Percentiles rank a stretch among this genome's conserved stretches.
phyloP scores from a whole-genome alignment of 2,797 vertebrate species.

The Premnoplex brunnescens region DNA sequence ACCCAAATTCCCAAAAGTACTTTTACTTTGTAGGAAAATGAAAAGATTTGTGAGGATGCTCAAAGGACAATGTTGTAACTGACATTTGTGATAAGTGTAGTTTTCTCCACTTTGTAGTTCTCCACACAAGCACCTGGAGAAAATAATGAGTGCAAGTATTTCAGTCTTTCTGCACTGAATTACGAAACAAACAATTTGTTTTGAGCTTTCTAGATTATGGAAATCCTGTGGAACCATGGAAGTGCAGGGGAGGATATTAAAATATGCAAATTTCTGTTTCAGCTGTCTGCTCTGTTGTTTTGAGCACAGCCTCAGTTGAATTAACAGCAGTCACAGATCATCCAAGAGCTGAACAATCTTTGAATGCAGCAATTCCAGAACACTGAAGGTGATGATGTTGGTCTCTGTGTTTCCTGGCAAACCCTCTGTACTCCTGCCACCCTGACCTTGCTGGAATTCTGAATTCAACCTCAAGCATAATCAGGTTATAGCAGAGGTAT shows the following conservation, averaged over 20 bases:
- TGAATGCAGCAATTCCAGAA: background rate
- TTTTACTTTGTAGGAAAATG: background rate
- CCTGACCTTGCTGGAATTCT: background rate
- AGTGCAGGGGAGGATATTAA: background rate
- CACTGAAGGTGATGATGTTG: background rate
- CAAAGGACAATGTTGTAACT: background rate
- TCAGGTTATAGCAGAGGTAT: background rate
- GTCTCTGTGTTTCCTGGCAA: background rate
- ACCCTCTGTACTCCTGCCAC: background rate
- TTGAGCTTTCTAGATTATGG: background rate
- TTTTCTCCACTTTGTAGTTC: background rate
- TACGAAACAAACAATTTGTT: background rate
- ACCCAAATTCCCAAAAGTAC: background rate
- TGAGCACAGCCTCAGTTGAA: background rate
- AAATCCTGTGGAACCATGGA: background rate
- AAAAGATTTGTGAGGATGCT: background rate
- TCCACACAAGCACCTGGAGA: background rate
- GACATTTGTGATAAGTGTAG: background rate
- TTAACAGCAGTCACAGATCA: background rate
- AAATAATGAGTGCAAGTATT: background rate
- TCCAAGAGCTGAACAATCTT: background rate
- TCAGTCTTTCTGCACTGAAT: background rate
- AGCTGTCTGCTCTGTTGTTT: background rate
- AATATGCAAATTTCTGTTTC: background rate
- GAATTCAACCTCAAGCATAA: background rate